A percentile compares a stretch with the other conserved stretches of the same genome.
Conservation (phyloP, 1,140 invertebrate species). For the Scaptomyza montana region DNA sequence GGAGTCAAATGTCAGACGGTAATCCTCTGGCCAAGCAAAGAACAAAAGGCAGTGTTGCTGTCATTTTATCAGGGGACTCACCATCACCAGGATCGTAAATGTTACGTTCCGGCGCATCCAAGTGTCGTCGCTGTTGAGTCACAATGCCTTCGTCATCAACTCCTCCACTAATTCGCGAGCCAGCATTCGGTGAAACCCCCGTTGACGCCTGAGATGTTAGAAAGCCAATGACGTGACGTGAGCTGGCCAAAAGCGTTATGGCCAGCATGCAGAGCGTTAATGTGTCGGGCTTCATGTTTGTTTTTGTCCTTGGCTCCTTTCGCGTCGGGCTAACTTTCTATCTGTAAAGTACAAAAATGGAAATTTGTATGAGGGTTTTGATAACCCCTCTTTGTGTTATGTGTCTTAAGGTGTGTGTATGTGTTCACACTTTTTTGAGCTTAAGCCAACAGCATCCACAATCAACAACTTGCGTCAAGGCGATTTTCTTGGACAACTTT, state of each 20-base stretch:
- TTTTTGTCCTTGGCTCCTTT: slow-evolving; percentile 18
- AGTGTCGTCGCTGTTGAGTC: slow-evolving; percentile 38
- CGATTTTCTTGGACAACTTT: slow-evolving; percentile 21
- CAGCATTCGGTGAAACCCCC: neutral
- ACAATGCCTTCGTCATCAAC: slow-evolving; percentile 20
- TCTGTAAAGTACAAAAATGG: slow-evolving; percentile 36
- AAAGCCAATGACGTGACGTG: slow-evolving; percentile 65
- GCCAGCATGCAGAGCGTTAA: slow-evolving; percentile 65
- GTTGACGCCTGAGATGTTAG: slow-evolving; percentile 44
- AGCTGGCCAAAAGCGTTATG: slow-evolving; percentile 67
- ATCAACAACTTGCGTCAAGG: slow-evolving; percentile 7
- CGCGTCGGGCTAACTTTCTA: slow-evolving; percentile 3
- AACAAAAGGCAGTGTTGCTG: slow-evolving; percentile 22
- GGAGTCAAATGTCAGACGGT: slow-evolving; percentile 40
- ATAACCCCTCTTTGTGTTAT: neutral
- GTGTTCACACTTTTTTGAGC: slow-evolving; percentile 56
- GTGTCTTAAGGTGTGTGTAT: slow-evolving; percentile 35
- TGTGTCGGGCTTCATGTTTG: slow-evolving; percentile 60
- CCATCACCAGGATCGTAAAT: slow-evolving; percentile 83
- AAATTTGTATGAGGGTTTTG: slow-evolving; percentile 51
- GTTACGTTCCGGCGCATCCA: slow-evolving; percentile 67
- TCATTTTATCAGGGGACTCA: slow-evolving; percentile 65
- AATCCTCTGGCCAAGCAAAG: slow-evolving; percentile 20
- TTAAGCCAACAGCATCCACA: slow-evolving; percentile 53
- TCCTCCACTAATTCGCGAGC: neutral